Base-by-base conservation (phyloP, 2,888 invertebrate genomes). In the Resseliella maxima region DNA sequence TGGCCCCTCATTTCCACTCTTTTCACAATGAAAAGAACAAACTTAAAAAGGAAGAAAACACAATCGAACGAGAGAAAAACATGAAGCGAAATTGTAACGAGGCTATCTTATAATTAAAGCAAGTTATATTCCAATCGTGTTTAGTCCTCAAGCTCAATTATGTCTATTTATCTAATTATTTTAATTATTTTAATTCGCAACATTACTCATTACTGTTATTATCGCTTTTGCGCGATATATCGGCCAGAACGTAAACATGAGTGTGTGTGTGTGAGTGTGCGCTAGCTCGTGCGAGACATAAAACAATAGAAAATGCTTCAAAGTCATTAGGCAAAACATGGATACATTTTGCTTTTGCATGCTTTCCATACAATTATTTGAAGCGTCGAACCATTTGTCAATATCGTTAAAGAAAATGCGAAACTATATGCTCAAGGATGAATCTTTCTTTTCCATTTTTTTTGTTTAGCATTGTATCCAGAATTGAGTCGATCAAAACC, bases 151-250 rank as follows among this genome's bases (percentile, higher is more conserved):
- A 59, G 27, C 27, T 59, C 59, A 12, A 24, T 59, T 59, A n/a
- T 18, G 27, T 59, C 59, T 59, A 59, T 59, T 59, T 59, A 59
- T 24, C 59, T 59, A 59, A 24, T 59, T 59, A n/a, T 59, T 59
- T n/a, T 50, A 50, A 50, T 50, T 50, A 59, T 59, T 59, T 59
- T 50, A 50, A 50, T 50, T 50, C 46, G 46, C 59, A 5, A 27
- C 59, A 59, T 59, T 59, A 59, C 59, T 59, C 59, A 59, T 59
- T n/a, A 59, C 59, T n/a, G n/a, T 45, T 21, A 50, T 50, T 50
- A 12, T 18, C n/a, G 50, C 50, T 21, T 59, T n/a, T n/a, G n/a
- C n/a, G n/a, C n/a, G n/a, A 50, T 50, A 15, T 50, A 15, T 50
- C 12, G 12, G 41, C 41, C 41, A 8, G 41, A 41, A 41, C 5